Base-by-base conservation (phyloP, 2,888 invertebrate species). In the Netelia virgata region DNA sequence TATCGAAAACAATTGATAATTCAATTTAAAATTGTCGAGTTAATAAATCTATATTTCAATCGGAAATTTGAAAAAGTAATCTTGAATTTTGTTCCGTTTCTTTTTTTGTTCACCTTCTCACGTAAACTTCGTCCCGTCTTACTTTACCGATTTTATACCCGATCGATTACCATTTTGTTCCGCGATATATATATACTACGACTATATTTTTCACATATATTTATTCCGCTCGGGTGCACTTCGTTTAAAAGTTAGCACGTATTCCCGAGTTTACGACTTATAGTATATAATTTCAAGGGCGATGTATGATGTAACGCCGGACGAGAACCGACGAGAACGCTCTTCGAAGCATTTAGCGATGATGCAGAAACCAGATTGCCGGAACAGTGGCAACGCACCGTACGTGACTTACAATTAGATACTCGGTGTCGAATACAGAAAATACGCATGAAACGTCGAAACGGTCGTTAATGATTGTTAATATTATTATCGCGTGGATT, bases 201-300 rank as follows among this genome's bases (percentile, higher is more conserved):
- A 18, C 18, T 18, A 18, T 14, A 70, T 74, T 47, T 23, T 76
- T 59, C 8, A 55, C 55, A 43, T 50, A 53, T 6, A 28, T 1
- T 10, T 61, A 47, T 43, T 53, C 10, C 61, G 64, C 68, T 66
- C 47, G 43, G n/a, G 16, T 10, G 50, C 57, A 64, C 57, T 70
- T 55, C 16, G 53, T 55, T 64, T 41, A 70, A 78, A 55, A 10
- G 23, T 43, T 63, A n/a, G 18, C 57, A 41, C 70, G 53, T 55
- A 23, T 16, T 53, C 11, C 63, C n/a, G 50, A 41, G 61, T 70
- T 70, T 41, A 59, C 74, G 36, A 18, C 57, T 79, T 53, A 23
- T 9, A 64, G 9, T 9, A 8, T 36, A 20, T 20, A 47, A 36
- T 70, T 80, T 61, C 75, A 80, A 76, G 79, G 66, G 36, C 78